phyloP scores from a whole-genome alignment of 92 coral and sea anemone genomes.

The Parazoanthus swiftii region DNA sequence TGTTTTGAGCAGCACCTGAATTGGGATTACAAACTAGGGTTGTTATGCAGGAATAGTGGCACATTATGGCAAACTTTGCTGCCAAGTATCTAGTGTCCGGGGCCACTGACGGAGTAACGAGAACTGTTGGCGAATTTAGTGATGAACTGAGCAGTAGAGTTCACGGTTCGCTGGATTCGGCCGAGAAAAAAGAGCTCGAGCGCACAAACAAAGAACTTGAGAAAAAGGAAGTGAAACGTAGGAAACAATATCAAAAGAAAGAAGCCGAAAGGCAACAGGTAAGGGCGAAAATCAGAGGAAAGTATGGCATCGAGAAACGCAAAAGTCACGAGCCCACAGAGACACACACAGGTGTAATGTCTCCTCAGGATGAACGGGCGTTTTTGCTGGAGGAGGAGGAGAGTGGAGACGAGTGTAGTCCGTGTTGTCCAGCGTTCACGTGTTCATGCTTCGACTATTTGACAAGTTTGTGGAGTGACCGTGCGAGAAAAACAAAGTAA shows the following conservation, averaged over 20 bases:
- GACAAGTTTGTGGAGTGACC: conserved; percentile 1
- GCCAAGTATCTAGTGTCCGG: conserved; percentile 78
- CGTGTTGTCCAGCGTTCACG: conserved; percentile 36
- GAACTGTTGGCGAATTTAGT: conserved; percentile 64
- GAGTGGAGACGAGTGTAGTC: conserved; percentile 55
- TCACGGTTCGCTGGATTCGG: conserved; percentile 51
- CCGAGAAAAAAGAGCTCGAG: conserved; percentile 68
- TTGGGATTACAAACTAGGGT: not conserved
- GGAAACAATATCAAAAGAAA: conserved; percentile 53
- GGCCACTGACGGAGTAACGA: conserved; percentile 60
- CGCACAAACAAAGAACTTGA: conserved; percentile 56
- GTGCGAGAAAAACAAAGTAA: not conserved
- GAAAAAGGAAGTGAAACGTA: conserved; percentile 57
- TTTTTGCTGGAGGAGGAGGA: conserved; percentile 63
- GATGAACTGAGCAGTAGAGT: conserved; percentile 53
- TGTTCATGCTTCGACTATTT: conserved; percentile 32
- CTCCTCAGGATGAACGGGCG: conserved; percentile 64
- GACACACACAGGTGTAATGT: conserved; percentile 58
- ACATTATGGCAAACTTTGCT: conserved; percentile 74
- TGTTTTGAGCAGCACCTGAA: not conserved
- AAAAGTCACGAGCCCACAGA: conserved; percentile 66
- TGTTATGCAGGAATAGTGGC: not conserved
- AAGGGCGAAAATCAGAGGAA: conserved; percentile 59
- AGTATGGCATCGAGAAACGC: conserved; percentile 80
- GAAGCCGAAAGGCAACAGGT: conserved; percentile 61